A percentile compares a stretch with the other conserved stretches of the same genome.
phyloP scores from a whole-genome alignment of 2,888 invertebrate genomes.

The Leucoptera coffeella region DNA sequence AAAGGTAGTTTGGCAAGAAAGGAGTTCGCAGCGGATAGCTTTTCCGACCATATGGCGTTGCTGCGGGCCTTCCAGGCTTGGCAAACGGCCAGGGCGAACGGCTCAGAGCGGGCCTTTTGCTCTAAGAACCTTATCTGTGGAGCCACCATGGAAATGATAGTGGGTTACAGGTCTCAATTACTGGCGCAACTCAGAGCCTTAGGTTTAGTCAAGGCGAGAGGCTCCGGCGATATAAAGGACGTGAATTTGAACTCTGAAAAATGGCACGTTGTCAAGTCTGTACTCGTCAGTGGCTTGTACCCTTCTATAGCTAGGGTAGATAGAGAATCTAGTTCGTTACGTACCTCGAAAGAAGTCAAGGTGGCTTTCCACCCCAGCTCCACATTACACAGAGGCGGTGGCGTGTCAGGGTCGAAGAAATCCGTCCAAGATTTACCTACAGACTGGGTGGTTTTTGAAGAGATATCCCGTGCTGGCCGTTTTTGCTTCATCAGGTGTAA shows the following conservation, averaged over 20 bases:
- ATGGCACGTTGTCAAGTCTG: constrained; percentile 89
- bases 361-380: constrained; percentile 56
- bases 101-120: constrained; percentile 66
- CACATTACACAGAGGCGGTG: constrained; percentile 56
- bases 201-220: constrained; percentile 62
- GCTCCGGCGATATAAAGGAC: constrained; percentile 64
- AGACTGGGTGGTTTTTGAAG: constrained; percentile 85
- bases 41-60: constrained; percentile 87
- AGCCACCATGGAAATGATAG: constrained; percentile 85
- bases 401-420: constrained; percentile 18
- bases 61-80: constrained; percentile 72
- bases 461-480: constrained; percentile 66
- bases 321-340: constrained; percentile 52
- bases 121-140: constrained; percentile 69
- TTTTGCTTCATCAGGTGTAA: constrained; percentile 70
- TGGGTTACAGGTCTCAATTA: constrained; percentile 76
- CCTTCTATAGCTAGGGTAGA: constrained; percentile 79
- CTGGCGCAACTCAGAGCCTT: constrained; percentile 72
- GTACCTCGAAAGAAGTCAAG: constrained; percentile 56
- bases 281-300: constrained; percentile 82
- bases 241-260: constrained; percentile 78
- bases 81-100: constrained; percentile 56
- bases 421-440: constrained; percentile 52
- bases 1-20: constrained; percentile 57
- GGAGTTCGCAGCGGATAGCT: constrained; percentile 67